phyloP scores from a whole-genome alignment of 2,797 vertebrate genomes.

The Acipenser oxyrinchus region DNA sequence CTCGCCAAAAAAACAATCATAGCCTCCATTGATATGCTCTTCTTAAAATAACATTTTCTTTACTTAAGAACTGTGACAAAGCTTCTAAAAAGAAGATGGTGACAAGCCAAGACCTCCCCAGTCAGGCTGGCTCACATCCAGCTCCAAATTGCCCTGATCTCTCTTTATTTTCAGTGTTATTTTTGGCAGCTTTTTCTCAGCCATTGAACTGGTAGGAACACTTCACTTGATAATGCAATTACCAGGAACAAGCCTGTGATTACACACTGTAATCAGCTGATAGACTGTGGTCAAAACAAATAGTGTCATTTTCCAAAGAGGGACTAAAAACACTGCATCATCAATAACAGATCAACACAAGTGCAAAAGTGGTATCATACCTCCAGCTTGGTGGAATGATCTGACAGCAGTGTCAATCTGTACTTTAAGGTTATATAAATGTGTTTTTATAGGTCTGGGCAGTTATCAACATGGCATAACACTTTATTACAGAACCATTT shows the following conservation, averaged over 20 bases:
- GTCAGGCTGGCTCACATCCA: no score
- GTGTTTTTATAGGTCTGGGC: no score
- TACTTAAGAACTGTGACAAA: no score
- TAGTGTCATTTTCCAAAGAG: background rate
- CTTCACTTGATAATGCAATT: slow-evolving; percentile 23
- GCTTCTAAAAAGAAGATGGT: no score
- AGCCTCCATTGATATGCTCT: no score
- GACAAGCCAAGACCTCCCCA: no score
- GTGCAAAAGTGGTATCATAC: background rate
- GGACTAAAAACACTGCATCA: slow-evolving; percentile 10
- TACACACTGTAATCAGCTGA: slow-evolving; percentile 16
- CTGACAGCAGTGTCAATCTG: no score
- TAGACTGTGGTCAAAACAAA: slow-evolving; percentile 20
- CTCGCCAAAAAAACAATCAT: no score
- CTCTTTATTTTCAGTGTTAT: slow-evolving; percentile 12
- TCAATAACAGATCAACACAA: background rate
- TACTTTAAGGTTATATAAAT: no score
- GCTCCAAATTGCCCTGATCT: background rate
- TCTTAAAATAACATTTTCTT: no score
- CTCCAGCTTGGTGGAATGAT: background rate
- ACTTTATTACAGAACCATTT: no score
- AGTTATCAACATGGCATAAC: no score
- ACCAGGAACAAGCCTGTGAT: slow-evolving; percentile 18
- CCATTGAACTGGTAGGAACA: slow-evolving; percentile 3
- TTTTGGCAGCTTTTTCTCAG: slow-evolving; percentile 15